These are phyloP conservation scores for Poecilus cupreus DNA, from an alignment of 2,888 invertebrate genomes.

Conservation along the genomic window DNA sequence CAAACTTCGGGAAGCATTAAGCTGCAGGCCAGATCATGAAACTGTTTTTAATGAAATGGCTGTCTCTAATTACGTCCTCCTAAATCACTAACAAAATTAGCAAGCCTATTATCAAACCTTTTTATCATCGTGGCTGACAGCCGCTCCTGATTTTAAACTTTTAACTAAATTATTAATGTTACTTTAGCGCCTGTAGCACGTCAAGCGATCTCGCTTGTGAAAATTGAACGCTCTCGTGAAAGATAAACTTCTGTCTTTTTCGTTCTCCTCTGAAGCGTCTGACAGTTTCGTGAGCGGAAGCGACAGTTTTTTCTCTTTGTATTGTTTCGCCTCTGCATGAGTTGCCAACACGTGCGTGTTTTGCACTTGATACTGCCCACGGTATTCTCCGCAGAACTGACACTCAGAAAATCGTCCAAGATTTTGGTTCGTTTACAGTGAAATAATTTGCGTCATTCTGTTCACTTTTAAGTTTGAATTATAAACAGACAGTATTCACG, in stretches of 20 bases:
- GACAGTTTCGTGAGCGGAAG: background rate
- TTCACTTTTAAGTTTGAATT: no score
- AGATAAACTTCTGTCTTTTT: background rate
- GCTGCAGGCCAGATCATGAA: conserved; percentile 49
- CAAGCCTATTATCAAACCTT: conserved; percentile 58
- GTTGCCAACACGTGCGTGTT: background rate
- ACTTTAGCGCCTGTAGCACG: conserved; percentile 23
- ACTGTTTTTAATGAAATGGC: conserved; percentile 59
- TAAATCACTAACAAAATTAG: conserved; percentile 57
- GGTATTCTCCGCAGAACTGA: no score
- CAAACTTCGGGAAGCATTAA: conserved; percentile 47
- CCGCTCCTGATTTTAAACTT: conserved; percentile 54
- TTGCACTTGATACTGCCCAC: background rate
- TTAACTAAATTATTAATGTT: conserved; percentile 58
- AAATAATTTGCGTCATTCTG: no score
- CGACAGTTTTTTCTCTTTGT: background rate
- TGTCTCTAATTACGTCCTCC: conserved; percentile 52
- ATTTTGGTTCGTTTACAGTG: no score
- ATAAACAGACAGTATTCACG: no score
- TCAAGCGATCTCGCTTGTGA: no score
- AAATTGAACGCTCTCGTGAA: background rate
- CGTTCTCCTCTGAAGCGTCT: background rate
- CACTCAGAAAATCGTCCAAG: no score
- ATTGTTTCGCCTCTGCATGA: background rate
- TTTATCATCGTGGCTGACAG: conserved; percentile 45